Evolutionary conservation across 2,888 invertebrate genomes (phyloP).

Genomic region (Heliothis peltigera): DNA sequence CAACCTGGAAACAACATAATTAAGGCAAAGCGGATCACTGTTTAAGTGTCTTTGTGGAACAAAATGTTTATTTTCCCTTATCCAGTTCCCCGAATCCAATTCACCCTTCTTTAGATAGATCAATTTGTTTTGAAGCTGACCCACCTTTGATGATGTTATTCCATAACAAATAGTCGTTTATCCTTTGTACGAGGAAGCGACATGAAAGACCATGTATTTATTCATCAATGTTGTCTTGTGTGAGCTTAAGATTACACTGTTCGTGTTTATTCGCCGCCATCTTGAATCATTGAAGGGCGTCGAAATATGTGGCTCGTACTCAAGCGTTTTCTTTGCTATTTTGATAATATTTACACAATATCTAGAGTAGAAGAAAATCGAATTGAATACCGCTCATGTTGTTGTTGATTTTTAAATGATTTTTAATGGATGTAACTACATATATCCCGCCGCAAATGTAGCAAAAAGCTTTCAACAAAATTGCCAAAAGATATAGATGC

Average conservation of each 20-base stretch:
- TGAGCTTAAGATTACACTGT: conserved; percentile 23
- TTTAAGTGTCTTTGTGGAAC: not conserved
- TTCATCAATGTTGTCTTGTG: conserved; percentile 49
- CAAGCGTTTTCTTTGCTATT: conserved; percentile 1
- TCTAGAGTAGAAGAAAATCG: not conserved
- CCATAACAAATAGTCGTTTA: conserved; percentile 63
- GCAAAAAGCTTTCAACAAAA: too few relatives aligned
- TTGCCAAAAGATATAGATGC: too few relatives aligned
- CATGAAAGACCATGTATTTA: conserved; percentile 58
- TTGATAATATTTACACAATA: not conserved
- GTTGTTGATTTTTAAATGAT: not conserved
- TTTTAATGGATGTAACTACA: too few relatives aligned
- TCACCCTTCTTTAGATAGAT: conserved; percentile 45
- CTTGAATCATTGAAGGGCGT: conserved; percentile 32
- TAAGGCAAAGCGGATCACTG: too few relatives aligned
- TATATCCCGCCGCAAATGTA: too few relatives aligned
- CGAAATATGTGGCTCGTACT: conserved; percentile 21
- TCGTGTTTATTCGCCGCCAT: conserved; percentile 26
- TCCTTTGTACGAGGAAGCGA: conserved; percentile 52
- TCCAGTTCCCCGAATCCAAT: conserved; percentile 32
- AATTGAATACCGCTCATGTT: not conserved
- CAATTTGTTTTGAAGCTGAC: conserved; percentile 62
- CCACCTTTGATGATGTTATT: conserved; percentile 64
- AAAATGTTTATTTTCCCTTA: conserved; percentile 1
- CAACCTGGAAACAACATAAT: not conserved